These are phyloP conservation scores for Pecten maximus DNA, from an alignment of 2,888 invertebrate species.

Conservation along the genomic window DNA sequence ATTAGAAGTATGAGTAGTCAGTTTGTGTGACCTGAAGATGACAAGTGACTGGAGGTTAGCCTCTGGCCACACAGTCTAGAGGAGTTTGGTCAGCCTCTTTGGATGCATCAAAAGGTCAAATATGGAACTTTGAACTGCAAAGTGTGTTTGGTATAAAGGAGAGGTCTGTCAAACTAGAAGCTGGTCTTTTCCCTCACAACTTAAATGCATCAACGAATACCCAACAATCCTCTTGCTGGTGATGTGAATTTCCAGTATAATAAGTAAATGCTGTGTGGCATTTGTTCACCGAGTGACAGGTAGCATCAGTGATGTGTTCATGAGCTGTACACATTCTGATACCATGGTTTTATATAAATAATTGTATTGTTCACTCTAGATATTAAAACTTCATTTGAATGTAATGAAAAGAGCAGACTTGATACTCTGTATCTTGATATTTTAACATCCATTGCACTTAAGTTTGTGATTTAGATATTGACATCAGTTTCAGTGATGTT, in stretches of 20 bases:
- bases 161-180: not conserved
- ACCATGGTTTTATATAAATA: not conserved
- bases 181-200: not conserved
- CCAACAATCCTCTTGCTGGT: not conserved
- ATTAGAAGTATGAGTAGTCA: too few species aligned
- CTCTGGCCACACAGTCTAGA: not conserved
- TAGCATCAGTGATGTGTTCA: not conserved
- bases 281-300: not conserved
- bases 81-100: not conserved
- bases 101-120: not conserved
- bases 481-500: not conserved
- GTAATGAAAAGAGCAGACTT: not conserved
- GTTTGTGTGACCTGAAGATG: conserved; percentile 26
- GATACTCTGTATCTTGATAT: not conserved
- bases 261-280: not conserved
- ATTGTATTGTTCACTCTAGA: not conserved
- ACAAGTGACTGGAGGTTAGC: conserved; percentile 19
- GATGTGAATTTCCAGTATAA: conserved; percentile 16
- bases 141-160: not conserved
- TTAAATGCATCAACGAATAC: not conserved
- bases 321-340: not conserved
- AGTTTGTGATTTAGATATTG: not conserved
- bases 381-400: not conserved
- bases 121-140: not conserved
- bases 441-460: not conserved